Percentiles rank a stretch among this genome's conserved stretches.
These are phyloP conservation scores for Pygmarrhopalites habei DNA, from an alignment of 1,140 invertebrate species.

Conservation along the genomic window DNA sequence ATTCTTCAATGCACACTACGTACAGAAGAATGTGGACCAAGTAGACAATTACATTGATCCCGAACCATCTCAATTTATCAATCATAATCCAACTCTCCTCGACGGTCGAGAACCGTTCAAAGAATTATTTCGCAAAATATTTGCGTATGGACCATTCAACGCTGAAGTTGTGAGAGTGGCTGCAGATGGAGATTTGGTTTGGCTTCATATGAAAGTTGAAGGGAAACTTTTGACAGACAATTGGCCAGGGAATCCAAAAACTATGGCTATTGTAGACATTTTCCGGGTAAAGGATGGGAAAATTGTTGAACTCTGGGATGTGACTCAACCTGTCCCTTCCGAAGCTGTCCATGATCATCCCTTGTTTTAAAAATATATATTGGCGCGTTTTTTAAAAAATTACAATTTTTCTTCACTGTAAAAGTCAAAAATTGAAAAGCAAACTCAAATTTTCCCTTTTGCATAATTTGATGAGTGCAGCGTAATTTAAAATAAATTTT, in stretches of 20 bases:
- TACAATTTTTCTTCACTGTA: too few species aligned
- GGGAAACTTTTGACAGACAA: neutral
- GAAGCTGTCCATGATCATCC: too few species aligned
- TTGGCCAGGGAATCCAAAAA: neutral
- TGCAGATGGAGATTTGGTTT: constrained; percentile 1
- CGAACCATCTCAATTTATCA: neutral
- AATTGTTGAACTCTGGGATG: constrained; percentile 16
- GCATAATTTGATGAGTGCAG: too few species aligned
- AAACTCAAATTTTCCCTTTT: too few species aligned
- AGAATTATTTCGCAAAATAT: neutral
- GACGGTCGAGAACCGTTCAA: neutral
- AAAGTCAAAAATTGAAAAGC: too few species aligned
- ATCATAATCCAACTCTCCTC: constrained; percentile 1
- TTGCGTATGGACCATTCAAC: neutral
- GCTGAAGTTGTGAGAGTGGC: neutral
- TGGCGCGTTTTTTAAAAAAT: too few species aligned
- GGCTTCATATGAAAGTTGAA: neutral
- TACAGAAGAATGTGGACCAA: neutral
- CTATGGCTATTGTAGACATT: constrained; percentile 3
- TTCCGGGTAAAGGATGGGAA: constrained; percentile 8
- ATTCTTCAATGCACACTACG: neutral
- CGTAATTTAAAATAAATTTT: too few species aligned
- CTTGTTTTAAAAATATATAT: too few species aligned
- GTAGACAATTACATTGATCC: neutral
- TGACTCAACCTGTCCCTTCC: too few species aligned